These are phyloP conservation scores for Villa cingulata DNA, from an alignment of 2,888 invertebrate genomes.

Conservation along the genomic window DNA sequence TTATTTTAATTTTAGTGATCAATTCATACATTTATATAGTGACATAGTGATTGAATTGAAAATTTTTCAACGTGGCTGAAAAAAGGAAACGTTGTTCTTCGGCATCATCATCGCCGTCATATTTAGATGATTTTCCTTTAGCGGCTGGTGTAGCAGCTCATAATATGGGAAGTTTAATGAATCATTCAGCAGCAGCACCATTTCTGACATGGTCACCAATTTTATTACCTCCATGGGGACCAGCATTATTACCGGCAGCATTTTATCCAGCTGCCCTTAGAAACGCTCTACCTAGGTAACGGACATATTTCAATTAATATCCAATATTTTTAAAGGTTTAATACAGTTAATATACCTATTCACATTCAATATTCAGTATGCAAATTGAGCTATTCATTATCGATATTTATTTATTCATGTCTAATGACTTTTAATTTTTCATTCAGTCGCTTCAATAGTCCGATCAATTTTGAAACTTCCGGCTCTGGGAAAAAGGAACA, in stretches of 20 bases:
- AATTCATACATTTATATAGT: not conserved
- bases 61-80: constrained; percentile 32
- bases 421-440: too few species aligned
- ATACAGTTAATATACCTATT: too few species aligned
- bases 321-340: too few species aligned
- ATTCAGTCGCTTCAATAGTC: too few species aligned
- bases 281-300: constrained; percentile 62
- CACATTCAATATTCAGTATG: too few species aligned
- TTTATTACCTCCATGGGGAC: constrained; percentile 60
- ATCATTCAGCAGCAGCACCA: constrained; percentile 47
- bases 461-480: not conserved
- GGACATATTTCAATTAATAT: too few species aligned
- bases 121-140: constrained; percentile 7
- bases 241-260: constrained; percentile 52
- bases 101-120: constrained; percentile 26
- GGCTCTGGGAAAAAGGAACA: too few species aligned
- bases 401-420: too few species aligned
- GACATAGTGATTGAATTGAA: not conserved
- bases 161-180: constrained; percentile 33
- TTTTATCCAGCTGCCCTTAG: constrained; percentile 58
- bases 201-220: constrained; percentile 64
- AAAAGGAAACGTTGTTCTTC: constrained; percentile 33
- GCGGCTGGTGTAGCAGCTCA: constrained; percentile 20
- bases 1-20: not conserved
- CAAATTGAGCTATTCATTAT: too few species aligned